Base-by-base conservation (phyloP, 2,888 invertebrate genomes). In the Drosophila peninsularis region DNA sequence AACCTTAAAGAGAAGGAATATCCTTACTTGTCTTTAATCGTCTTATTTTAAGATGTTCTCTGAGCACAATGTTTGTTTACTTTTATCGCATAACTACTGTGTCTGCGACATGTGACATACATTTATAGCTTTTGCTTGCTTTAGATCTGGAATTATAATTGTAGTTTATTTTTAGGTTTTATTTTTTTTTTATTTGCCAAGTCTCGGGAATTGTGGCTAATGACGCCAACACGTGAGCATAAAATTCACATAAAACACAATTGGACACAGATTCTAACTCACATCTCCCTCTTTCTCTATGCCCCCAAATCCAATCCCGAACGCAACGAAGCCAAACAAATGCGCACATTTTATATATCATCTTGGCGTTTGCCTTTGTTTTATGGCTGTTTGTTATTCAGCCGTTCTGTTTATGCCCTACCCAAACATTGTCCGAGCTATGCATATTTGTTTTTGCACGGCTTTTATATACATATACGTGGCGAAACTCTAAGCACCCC, bases 171-270 rank as follows among this genome's bases (percentile, higher is more conserved):
- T 71, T 60, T 58, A 58, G 55, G 3, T 13, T 21, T 45, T 44
- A 14, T 24, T 27, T n/a, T 19, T 24, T 5, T 41, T 14, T 24
- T 44, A 9, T 44, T 44, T 21, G 39, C 4, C 47, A 39, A 44
- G 36, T 55, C 19, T 70, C 17, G 17, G 5, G 42, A 58, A 45
- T 69, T 50, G 41, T 55, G 52, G 50, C 55, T 61, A 71, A 74
- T 88, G 67, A 71, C 67, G 62, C 52, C 68, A 78, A 49, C 86
- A 88, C 86, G 88, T 88, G 86, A 86, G 78, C 88, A 83, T 82
- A 78, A 71, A 86, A 75, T 52, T 71, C 67, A 44, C 68, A 88
- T 88, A 67, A 85, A 82, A 65, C 41, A 5, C 19, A 39, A 63
- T 78, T 78, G 49, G 64, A 44, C 61, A 50, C n/a, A 24, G 10